Conservation (phyloP, 2,797 vertebrate genomes). For the Vireo griseus region DNA sequence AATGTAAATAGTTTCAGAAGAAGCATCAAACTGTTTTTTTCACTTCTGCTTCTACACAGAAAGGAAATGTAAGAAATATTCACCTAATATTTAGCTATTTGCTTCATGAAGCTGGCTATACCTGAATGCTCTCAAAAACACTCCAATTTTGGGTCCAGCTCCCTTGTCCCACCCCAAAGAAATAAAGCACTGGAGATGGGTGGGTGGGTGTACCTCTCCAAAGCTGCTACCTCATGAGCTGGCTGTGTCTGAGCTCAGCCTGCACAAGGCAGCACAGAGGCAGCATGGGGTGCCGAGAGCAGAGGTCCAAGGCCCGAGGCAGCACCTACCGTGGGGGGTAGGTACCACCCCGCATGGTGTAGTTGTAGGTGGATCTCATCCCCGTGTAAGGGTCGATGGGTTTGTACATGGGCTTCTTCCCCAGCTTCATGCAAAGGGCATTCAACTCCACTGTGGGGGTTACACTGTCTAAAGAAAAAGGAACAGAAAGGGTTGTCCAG, state of each 20-base stretch:
- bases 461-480: conserved; percentile 80
- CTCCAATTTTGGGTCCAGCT: not conserved
- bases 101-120: not conserved
- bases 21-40: not conserved
- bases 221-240: not conserved
- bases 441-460: conserved; percentile 94
- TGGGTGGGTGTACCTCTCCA: not conserved
- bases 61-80: not conserved
- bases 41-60: not conserved
- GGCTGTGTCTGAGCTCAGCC: not conserved
- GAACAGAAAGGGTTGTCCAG: not conserved
- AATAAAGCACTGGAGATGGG: not conserved
- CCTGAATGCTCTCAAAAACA: not conserved
- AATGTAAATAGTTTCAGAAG: not conserved
- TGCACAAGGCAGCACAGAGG: not conserved
- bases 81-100: not conserved
- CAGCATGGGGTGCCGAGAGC: not conserved
- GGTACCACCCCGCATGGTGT: conserved; percentile 83
- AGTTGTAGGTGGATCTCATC: conserved; percentile 94
- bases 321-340: conserved; percentile 75
- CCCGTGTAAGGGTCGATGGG: conserved; percentile 91
- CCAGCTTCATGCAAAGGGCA: conserved; percentile 95
- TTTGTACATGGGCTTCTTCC: conserved; percentile 96
- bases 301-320: rapidly evolving
- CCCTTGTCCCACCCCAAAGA: not conserved